phyloP scores from a whole-genome alignment of 2,113 vertebrate genomes.

The Lathamus discolor region DNA sequence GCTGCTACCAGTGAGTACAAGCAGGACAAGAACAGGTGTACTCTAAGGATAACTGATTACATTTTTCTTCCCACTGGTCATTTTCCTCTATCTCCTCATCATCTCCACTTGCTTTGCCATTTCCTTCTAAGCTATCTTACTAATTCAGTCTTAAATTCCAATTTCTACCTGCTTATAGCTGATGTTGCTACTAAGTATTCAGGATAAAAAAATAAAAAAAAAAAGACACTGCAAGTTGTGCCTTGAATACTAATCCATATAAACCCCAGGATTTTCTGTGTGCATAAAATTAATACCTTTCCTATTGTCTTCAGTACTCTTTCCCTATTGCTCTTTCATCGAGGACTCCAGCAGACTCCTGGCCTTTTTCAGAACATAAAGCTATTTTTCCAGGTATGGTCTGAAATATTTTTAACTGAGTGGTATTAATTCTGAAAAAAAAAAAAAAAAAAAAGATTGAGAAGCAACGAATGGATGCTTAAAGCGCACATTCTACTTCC shows the following conservation, averaged over 20 bases:
- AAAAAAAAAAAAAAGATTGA: neutral
- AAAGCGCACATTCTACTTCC: neutral
- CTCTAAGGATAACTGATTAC: neutral
- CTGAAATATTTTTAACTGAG: neutral
- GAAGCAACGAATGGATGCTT: neutral
- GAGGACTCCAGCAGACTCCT: neutral
- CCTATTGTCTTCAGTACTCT: neutral
- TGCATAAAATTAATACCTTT: neutral
- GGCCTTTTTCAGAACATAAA: neutral
- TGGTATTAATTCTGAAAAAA: neutral
- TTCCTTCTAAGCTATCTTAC: neutral
- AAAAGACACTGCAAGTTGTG: neutral
- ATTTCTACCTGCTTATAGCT: neutral
- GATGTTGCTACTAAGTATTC: neutral
- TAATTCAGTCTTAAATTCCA: neutral
- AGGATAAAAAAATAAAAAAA: neutral
- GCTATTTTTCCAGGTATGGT: neutral
- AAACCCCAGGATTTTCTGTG: neutral
- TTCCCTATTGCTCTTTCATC: neutral
- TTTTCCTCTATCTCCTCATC: neutral
- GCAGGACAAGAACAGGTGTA: neutral
- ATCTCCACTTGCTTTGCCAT: neutral
- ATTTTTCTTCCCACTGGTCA: conserved; percentile 3
- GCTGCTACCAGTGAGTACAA: neutral
- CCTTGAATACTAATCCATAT: neutral